Conservation (phyloP, 2,797 vertebrate genomes). For the Paramormyrops hopkinsi region DNA sequence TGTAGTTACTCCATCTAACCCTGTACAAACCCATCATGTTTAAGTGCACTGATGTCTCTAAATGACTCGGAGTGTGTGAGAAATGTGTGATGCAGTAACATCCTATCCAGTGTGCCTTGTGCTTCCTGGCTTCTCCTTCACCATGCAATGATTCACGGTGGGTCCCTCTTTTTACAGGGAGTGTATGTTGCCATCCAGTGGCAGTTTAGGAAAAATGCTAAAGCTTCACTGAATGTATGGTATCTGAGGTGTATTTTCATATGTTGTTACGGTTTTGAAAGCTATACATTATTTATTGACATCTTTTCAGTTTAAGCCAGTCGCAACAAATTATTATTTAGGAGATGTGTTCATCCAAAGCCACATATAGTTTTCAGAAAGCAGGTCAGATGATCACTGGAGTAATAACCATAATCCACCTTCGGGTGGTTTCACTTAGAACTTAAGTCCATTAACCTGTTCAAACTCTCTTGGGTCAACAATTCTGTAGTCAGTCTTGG, state of each 20-base stretch:
- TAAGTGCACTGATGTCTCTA: neutral
- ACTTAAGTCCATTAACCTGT: neutral
- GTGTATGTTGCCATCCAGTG: slow-evolving; percentile 8
- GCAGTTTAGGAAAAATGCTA: neutral
- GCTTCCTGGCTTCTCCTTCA: neutral
- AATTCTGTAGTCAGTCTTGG: neutral
- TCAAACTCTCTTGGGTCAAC: neutral
- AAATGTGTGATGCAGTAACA: neutral
- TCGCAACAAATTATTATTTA: neutral
- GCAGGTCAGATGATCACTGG: neutral
- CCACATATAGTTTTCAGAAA: neutral
- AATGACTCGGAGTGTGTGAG: neutral
- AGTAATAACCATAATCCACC: neutral
- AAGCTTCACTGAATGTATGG: neutral
- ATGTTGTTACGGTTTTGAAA: neutral
- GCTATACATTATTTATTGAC: neutral
- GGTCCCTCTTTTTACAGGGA: neutral
- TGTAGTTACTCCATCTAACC: neutral
- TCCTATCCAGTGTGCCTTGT: neutral
- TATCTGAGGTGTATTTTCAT: neutral
- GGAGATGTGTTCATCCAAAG: neutral
- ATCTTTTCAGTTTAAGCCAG: neutral
- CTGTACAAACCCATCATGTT: neutral
- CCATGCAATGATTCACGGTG: neutral
- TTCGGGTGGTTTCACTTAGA: neutral